Percentiles rank a stretch among this genome's conserved stretches.
phyloP scores from a whole-genome alignment of 2,797 vertebrate genomes.

The Myripristis jacobus region DNA sequence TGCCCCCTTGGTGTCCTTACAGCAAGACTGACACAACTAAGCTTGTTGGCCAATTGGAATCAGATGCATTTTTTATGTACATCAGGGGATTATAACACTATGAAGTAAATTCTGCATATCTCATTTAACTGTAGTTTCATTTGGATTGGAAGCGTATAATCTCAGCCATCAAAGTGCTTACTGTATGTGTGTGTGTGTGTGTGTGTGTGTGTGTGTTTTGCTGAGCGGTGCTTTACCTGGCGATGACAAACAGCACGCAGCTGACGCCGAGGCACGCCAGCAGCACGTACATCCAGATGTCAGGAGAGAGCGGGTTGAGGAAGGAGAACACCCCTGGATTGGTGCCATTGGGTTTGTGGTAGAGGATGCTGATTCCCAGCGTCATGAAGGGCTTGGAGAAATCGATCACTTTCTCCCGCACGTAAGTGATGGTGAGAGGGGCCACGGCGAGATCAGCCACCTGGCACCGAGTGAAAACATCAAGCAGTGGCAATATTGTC shows the following conservation, averaged over 20 bases:
- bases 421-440: slow-evolving; percentile 97
- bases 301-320: slow-evolving; percentile 95
- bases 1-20: no score
- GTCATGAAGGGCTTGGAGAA: slow-evolving; percentile 99
- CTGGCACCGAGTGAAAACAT: slow-evolving; percentile 72
- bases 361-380: slow-evolving; percentile 96
- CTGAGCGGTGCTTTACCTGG: no score
- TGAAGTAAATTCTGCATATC: no score
- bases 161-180: no score
- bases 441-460: slow-evolving; percentile 98
- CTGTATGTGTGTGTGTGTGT: no score
- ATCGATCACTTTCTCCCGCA: slow-evolving; percentile 98
- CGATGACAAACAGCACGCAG: slow-evolving; percentile 98
- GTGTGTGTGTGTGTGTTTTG: no score
- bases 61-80: no score
- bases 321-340: slow-evolving; percentile 98
- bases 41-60: no score
- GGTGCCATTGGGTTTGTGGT: slow-evolving; percentile 97
- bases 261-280: slow-evolving; percentile 97
- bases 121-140: no score
- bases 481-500: not conserved
- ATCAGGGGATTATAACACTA: no score
- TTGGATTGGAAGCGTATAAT: no score
- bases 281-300: slow-evolving; percentile 99
- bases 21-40: no score